Percentiles rank a stretch among this genome's conserved stretches.
phyloP scores from a whole-genome alignment of 1,140 invertebrate species.

The Bilobella aurantiaca region DNA sequence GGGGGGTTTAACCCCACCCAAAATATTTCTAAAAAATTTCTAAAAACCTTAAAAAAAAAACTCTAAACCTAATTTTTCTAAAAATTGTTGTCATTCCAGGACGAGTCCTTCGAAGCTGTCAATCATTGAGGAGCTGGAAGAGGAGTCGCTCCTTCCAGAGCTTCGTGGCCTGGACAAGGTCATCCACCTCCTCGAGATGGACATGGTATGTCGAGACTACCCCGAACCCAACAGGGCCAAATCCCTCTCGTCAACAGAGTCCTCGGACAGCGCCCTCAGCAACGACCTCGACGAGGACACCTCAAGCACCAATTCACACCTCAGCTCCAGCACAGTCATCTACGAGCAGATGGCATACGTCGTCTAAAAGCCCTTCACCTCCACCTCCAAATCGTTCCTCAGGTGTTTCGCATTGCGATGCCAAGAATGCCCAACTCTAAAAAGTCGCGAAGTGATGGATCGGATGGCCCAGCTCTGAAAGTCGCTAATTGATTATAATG shows the following conservation, averaged over 20 bases:
- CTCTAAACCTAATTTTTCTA: background rate
- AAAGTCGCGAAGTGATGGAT: too few species aligned
- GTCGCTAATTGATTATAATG: too few species aligned
- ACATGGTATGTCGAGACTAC: background rate
- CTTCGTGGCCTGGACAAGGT: constrained; percentile 28
- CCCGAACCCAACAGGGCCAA: constrained; percentile 22
- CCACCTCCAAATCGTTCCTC: background rate
- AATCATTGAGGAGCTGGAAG: constrained; percentile 16
- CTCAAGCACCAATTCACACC: background rate
- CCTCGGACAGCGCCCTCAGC: background rate
- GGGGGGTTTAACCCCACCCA: constrained; percentile 34
- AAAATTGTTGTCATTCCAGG: background rate
- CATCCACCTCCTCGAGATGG: constrained; percentile 26
- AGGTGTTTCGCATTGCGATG: too few species aligned
- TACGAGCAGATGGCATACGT: background rate
- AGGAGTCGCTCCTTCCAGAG: constrained; percentile 20
- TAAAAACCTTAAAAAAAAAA: background rate
- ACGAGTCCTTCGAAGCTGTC: constrained; percentile 9
- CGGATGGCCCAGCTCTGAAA: too few species aligned
- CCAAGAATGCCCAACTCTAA: too few species aligned
- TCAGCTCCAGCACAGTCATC: background rate
- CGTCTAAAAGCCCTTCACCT: too few species aligned
- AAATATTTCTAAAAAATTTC: constrained; percentile 13
- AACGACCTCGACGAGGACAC: background rate
- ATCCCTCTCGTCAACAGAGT: constrained; percentile 23